Evolutionary conservation across 2,113 vertebrate species (phyloP), one percentile per base, ranked within the genome.

Genomic region (Willisornis vidua): DNA sequence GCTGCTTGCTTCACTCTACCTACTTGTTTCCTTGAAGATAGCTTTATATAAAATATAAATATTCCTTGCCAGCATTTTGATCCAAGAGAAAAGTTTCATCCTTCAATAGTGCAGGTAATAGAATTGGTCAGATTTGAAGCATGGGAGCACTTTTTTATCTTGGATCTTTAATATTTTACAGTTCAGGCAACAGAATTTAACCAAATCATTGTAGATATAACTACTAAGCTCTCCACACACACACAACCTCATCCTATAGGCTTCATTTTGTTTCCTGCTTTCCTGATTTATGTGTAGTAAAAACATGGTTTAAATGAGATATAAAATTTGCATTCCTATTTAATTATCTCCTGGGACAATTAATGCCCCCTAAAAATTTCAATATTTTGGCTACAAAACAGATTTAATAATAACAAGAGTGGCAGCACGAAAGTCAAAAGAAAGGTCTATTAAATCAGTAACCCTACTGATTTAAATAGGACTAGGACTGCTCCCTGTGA

Each of bases 31-130:
- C 93, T 96, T 93, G 41, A 92, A 95, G 79, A 94, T 29, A 91
- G 31, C 75, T 93, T 93, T 93, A 90, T 92, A 89, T 68, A 88
- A 96, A 90, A 92, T 89, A 91, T n/a, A 96, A 93, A 90, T 95
- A 97, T 94, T 95, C 48, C 83, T 95, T 91, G 95, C 45, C 85
- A 96, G 90, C 61, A 97, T 97, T 97, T 97, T 96, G 96, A 98
- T 97, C 94, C 94, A 96, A 96, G 85, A 97, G 90, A 98, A 98
- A 98, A 94, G 93, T 96, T 98, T 98, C 96, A 98, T 98, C 97
- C 97, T 98, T 98, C 98, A 98, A 75, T 97, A 98, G 97, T 98
- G 97, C 98, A 98, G 70, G 9, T 98, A 98, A 98, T 98, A 90
- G 97, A 98, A 97, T 92, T 96, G 97, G 98, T 97, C 96, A 97